phyloP scores from a whole-genome alignment of 2,113 vertebrate species.

The Daubentonia madagascariensis region DNA sequence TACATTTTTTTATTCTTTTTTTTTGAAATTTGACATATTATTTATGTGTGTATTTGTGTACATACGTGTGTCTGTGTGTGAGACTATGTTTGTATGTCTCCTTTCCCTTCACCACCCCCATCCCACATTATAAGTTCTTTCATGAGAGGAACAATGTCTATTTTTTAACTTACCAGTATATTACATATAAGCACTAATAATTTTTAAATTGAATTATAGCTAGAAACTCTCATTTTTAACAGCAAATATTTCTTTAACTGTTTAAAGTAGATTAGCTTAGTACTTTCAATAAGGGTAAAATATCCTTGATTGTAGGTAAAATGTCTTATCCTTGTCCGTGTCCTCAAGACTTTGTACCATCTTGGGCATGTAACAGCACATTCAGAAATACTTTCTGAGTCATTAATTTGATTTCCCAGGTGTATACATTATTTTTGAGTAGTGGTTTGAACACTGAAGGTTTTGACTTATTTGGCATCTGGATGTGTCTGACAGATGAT shows the following conservation, averaged over 20 bases:
- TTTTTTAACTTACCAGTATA: neutral
- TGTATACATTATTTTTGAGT: constrained; percentile 69
- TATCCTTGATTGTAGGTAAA: neutral
- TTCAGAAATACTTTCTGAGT: constrained; percentile 60
- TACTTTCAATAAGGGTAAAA: neutral
- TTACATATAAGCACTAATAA: neutral
- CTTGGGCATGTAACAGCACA: constrained; percentile 20
- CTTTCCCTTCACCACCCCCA: neutral
- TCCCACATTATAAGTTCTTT: neutral
- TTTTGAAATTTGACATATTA: neutral
- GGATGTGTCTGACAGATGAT: constrained; percentile 64
- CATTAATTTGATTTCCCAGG: constrained; percentile 70
- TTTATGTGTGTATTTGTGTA: neutral
- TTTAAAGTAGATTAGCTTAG: neutral
- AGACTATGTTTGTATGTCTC: neutral
- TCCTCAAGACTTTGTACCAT: constrained; percentile 20
- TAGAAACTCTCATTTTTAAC: neutral
- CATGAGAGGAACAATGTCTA: neutral
- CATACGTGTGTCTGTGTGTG: neutral
- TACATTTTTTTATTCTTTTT: neutral
- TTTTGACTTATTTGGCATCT: constrained; percentile 73
- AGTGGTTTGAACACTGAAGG: constrained; percentile 20
- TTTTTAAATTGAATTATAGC: neutral
- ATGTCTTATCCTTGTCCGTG: neutral
- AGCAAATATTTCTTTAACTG: neutral